Evolutionary conservation across 2,113 vertebrate species (phyloP).

Genomic region (Rhinopomastus cyanomelas): DNA sequence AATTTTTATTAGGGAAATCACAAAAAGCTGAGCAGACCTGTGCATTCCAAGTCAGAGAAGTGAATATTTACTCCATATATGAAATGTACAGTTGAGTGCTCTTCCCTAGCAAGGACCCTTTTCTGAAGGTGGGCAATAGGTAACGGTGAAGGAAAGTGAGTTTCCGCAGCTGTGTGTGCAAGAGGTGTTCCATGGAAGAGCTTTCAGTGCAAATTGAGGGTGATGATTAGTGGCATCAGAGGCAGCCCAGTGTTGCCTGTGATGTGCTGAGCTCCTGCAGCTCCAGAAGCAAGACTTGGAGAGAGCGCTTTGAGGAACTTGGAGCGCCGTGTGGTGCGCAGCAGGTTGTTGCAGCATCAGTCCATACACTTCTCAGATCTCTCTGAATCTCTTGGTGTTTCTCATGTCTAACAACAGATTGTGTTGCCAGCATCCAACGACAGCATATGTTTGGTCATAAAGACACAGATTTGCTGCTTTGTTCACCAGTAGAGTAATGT

Average conservation of each 20-base stretch:
- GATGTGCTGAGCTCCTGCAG: neutral
- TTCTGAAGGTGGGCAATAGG: neutral
- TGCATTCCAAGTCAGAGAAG: neutral
- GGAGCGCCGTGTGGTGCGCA: neutral
- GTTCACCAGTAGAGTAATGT: neutral
- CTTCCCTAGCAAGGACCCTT: neutral
- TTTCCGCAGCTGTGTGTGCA: neutral
- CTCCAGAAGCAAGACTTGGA: neutral
- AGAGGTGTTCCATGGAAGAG: neutral
- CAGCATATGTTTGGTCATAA: neutral
- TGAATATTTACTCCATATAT: fast-evolving
- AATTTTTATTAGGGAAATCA: neutral
- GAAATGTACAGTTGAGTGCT: neutral
- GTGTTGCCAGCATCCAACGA: neutral
- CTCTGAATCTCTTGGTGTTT: neutral
- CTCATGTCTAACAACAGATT: neutral
- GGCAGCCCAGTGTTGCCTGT: neutral
- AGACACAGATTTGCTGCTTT: constrained; percentile 15
- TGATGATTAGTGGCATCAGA: neutral
- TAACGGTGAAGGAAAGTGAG: neutral
- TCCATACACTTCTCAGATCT: neutral
- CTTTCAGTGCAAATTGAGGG: neutral
- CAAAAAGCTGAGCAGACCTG: neutral
- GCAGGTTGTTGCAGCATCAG: neutral
- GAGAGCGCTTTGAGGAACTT: neutral